These are phyloP conservation scores for Cepaea hortensis DNA, from an alignment of 2,888 invertebrate species.

Conservation along the genomic window DNA sequence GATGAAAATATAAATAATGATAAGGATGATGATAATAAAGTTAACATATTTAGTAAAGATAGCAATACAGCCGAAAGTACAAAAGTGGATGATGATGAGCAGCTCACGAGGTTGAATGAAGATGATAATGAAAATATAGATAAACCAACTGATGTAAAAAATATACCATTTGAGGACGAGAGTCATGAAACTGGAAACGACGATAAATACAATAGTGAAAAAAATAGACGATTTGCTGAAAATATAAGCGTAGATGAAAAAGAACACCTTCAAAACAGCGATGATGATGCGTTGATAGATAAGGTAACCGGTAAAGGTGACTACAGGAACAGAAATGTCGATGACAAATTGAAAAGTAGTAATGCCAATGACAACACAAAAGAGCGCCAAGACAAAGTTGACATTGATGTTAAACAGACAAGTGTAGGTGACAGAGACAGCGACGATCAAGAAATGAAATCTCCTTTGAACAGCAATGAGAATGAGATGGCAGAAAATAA, in stretches of 20 bases:
- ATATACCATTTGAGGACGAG: not conserved
- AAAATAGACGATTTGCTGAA: not conserved
- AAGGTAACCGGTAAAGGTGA: not conserved
- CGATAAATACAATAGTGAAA: not conserved
- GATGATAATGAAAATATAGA: not conserved
- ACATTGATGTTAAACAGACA: not conserved
- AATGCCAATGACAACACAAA: not conserved
- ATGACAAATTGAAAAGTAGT: not conserved
- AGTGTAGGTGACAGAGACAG: not conserved
- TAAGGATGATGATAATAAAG: not conserved
- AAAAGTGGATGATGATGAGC: not conserved
- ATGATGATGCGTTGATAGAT: not conserved
- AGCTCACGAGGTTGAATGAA: not conserved
- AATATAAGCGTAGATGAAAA: not conserved
- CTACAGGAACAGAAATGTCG: not conserved
- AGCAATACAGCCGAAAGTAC: not conserved
- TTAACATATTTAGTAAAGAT: not conserved
- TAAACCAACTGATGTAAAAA: not conserved
- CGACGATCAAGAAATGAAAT: not conserved
- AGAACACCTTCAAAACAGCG: not conserved
- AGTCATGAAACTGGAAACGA: not conserved
- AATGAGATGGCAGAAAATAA: conserved; percentile 38
- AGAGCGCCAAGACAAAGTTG: conserved; percentile 6
- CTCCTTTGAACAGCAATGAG: not conserved
- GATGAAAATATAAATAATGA: not conserved